These are phyloP conservation scores for Lucilia cuprina DNA, from an alignment of 1,140 invertebrate genomes.

Conservation along the genomic window DNA sequence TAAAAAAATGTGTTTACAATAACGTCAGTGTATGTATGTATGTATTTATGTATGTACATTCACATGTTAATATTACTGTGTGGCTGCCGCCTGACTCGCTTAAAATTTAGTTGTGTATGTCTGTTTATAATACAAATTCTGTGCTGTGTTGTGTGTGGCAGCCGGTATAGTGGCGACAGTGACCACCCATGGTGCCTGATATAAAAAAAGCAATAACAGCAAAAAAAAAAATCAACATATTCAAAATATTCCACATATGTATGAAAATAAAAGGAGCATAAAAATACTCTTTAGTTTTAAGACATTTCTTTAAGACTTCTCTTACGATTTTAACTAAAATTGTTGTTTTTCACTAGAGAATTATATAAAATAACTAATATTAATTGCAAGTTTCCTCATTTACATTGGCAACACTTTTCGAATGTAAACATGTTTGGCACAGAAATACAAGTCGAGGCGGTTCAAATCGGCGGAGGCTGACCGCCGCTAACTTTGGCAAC, in stretches of 20 bases:
- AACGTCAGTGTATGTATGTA: background rate
- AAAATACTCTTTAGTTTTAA: background rate
- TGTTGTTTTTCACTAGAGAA: no score
- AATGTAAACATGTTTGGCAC: no score
- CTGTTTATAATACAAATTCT: no score
- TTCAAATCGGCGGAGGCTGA: no score
- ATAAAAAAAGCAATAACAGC: background rate
- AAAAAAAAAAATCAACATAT: background rate
- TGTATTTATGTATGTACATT: background rate
- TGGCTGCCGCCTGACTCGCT: background rate
- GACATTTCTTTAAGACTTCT: no score
- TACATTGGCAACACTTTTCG: no score
- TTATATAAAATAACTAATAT: no score
- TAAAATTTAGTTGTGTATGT: background rate
- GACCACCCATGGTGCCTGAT: slow-evolving; percentile 21
- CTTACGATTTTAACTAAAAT: no score
- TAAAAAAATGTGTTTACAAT: slow-evolving; percentile 2
- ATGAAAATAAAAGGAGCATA: background rate
- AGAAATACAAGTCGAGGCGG: no score
- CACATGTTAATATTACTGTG: background rate
- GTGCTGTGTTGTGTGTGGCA: background rate
- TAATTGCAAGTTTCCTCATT: no score
- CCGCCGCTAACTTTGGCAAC: no score
- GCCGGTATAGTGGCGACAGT: slow-evolving; percentile 21
- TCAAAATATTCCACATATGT: no score